phyloP scores from a whole-genome alignment of 1,140 invertebrate species.

The Magallana gigas region DNA sequence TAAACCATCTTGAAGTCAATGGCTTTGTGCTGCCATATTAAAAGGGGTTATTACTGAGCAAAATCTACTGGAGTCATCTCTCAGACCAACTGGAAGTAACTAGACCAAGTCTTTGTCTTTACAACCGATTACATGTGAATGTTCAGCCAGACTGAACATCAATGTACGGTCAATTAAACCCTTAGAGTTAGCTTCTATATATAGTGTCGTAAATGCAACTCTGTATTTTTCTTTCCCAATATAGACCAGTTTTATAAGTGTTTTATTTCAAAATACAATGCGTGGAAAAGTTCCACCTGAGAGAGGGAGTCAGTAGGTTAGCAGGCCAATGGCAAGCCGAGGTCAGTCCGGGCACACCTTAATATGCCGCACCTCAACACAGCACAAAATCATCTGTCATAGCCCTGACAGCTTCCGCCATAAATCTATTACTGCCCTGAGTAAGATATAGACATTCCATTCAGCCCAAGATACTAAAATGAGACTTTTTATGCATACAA shows the following conservation, averaged over 20 bases:
- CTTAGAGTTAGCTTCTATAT: slow-evolving; percentile 4
- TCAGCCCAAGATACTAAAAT: not conserved
- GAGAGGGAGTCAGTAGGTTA: not conserved
- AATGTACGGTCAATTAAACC: not conserved
- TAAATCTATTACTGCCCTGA: not conserved
- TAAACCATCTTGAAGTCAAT: not conserved
- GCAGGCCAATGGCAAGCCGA: not conserved
- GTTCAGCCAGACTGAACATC: slow-evolving; percentile 3
- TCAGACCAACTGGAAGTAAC: not conserved
- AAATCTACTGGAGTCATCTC: not conserved
- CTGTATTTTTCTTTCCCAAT: slow-evolving; percentile 4
- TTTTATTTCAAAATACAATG: slow-evolving; percentile 3
- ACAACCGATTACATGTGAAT: slow-evolving; percentile 17
- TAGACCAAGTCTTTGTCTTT: not conserved
- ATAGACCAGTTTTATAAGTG: not conserved
- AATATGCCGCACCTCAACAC: not conserved
- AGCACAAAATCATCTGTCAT: slow-evolving; percentile 7
- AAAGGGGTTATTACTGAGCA: not conserved
- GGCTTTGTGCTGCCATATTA: not conserved
- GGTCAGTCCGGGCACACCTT: not conserved
- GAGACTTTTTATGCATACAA: not conserved
- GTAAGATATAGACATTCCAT: slow-evolving; percentile 24
- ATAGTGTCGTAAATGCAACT: not conserved
- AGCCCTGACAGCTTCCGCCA: slow-evolving; percentile 3
- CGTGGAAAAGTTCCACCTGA: not conserved